Conservation (phyloP, 2,113 vertebrate genomes). For the Peromyscus maniculatus region DNA sequence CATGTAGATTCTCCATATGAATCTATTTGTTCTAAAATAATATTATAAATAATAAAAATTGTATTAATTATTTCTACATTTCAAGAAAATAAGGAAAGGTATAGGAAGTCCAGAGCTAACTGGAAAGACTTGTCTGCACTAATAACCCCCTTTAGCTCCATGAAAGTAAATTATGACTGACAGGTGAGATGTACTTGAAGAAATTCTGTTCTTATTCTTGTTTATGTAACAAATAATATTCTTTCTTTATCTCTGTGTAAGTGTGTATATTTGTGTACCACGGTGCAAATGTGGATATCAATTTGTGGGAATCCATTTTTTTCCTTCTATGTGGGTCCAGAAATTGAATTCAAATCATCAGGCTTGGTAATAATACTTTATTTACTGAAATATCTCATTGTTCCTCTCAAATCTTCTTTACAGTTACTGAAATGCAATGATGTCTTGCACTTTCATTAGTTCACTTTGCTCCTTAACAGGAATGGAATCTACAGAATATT, state of each 20-base stretch:
- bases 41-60: neutral
- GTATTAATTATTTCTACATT: neutral
- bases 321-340: neutral
- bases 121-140: neutral
- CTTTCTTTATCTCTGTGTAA: neutral
- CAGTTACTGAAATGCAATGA: neutral
- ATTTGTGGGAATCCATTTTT: neutral
- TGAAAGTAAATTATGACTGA: neutral
- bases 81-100: neutral
- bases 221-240: neutral
- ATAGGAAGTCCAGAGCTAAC: accelerated
- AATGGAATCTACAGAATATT: neutral
- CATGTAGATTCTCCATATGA: neutral
- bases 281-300: neutral
- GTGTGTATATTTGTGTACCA: neutral
- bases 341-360: neutral
- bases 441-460: neutral
- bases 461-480: neutral
- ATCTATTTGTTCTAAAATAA: neutral
- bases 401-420: neutral
- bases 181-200: neutral
- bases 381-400: neutral
- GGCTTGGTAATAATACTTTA: neutral
- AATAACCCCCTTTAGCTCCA: too few relatives aligned
- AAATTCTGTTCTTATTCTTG: neutral